A percentile compares a stretch with the other conserved stretches of the same genome.
phyloP scores from a whole-genome alignment of 2,888 invertebrate species.

The Fragum fragum region DNA sequence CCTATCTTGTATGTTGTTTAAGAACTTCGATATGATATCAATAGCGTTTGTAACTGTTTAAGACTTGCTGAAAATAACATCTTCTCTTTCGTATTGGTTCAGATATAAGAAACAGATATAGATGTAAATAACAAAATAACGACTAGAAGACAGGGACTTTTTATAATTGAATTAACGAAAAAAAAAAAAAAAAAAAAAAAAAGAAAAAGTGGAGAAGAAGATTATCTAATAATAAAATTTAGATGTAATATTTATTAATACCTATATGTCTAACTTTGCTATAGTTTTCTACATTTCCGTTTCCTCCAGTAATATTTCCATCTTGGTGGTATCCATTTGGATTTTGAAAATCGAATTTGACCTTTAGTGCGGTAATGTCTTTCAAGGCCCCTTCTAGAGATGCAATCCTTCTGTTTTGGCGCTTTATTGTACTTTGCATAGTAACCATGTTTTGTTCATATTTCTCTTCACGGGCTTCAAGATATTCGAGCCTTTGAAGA shows the following conservation, averaged over 20 bases:
- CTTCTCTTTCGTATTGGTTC: no score
- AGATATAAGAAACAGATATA: no score
- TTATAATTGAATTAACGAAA: neutral
- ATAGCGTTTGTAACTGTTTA: neutral
- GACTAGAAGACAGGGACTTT: neutral
- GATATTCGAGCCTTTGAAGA: neutral
- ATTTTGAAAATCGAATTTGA: neutral
- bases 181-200: neutral
- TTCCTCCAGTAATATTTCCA: neutral
- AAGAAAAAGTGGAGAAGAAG: neutral
- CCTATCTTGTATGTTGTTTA: neutral
- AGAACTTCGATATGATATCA: neutral
- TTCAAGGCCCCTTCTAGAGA: neutral
- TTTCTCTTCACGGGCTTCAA: conserved; percentile 7
- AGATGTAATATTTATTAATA: neutral
- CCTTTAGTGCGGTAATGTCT: neutral
- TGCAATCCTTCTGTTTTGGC: neutral
- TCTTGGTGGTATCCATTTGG: neutral
- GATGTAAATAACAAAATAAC: no score
- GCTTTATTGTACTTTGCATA: neutral
- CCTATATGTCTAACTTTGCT: neutral
- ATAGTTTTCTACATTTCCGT: neutral
- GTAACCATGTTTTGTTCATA: neutral
- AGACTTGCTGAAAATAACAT: neutral
- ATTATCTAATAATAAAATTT: neutral